A percentile compares a stretch with the other conserved stretches of the same genome.
These are phyloP conservation scores for Campylomormyrus tamandua DNA, from an alignment of 2,113 vertebrate genomes.

Conservation along the genomic window DNA sequence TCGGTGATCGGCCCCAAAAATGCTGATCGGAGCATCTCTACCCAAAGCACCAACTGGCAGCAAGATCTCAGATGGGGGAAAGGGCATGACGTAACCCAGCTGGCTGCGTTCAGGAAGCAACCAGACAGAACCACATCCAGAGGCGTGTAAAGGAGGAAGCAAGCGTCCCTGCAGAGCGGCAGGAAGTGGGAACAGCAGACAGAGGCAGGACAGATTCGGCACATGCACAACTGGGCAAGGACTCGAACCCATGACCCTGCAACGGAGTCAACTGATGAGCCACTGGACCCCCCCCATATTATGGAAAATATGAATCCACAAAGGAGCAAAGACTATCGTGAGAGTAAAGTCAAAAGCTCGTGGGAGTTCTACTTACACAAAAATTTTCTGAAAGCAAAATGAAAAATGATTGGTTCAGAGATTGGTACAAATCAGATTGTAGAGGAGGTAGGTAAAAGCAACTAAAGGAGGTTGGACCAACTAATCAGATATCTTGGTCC, in stretches of 20 bases:
- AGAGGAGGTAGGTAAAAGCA: no score
- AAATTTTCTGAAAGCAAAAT: no score
- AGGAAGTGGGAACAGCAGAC: background rate
- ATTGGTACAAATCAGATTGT: no score
- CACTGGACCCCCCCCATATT: background rate
- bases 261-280: background rate
- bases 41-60: background rate
- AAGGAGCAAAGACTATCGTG: background rate
- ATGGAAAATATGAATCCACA: background rate
- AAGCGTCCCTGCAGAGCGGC: background rate
- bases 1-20: no score
- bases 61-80: background rate
- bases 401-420: no score
- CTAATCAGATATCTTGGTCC: no score
- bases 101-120: background rate
- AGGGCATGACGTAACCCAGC: background rate
- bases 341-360: background rate
- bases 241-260: background rate
- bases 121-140: background rate
- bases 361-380: no score
- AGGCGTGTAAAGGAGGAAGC: background rate
- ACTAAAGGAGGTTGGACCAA: no score
- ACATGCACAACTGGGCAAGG: background rate
- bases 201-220: background rate
- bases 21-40: no score